Percentiles rank a stretch among this genome's conserved stretches.
Evolutionary conservation across 2,113 vertebrate species (phyloP).

Genomic region (Semnornis frantzii): DNA sequence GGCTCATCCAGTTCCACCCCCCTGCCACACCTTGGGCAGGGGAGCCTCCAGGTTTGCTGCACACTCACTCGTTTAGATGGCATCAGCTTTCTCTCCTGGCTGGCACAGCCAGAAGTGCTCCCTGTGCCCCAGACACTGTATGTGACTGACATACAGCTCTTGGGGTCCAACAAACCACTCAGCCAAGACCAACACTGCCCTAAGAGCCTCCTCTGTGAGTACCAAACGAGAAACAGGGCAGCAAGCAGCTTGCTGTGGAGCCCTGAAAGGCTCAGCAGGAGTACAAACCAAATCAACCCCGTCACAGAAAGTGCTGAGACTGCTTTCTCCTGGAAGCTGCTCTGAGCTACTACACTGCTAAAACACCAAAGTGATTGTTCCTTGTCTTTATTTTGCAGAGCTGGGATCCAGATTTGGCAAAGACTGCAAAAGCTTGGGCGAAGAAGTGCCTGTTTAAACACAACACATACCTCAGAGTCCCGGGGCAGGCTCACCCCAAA

Average conservation of each 20-base stretch:
- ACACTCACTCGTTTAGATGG: too few species aligned
- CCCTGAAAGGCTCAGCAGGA: background rate
- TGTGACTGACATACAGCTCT: background rate
- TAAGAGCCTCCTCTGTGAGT: background rate
- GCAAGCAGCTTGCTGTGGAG: background rate
- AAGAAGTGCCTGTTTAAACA: slow-evolving; percentile 45
- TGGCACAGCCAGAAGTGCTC: background rate
- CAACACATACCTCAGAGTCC: slow-evolving; percentile 5
- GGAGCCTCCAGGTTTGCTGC: too few species aligned
- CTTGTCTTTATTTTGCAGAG: slow-evolving; percentile 46
- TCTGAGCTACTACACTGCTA: background rate
- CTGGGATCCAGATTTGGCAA: slow-evolving; percentile 71
- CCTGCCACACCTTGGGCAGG: too few species aligned
- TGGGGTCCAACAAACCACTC: background rate
- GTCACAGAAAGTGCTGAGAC: background rate
- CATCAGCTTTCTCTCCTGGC: too few species aligned
- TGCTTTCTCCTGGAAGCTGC: background rate
- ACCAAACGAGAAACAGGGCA: background rate
- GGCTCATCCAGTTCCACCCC: too few species aligned
- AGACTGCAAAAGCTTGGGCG: slow-evolving; percentile 49
- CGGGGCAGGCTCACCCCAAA: slow-evolving; percentile 42
- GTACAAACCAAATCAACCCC: background rate
- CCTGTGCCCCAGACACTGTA: background rate
- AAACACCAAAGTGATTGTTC: background rate
- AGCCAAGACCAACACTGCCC: background rate